Conservation (phyloP, 92 coral and sea anemone genomes). For the Pocillopora grandis region DNA sequence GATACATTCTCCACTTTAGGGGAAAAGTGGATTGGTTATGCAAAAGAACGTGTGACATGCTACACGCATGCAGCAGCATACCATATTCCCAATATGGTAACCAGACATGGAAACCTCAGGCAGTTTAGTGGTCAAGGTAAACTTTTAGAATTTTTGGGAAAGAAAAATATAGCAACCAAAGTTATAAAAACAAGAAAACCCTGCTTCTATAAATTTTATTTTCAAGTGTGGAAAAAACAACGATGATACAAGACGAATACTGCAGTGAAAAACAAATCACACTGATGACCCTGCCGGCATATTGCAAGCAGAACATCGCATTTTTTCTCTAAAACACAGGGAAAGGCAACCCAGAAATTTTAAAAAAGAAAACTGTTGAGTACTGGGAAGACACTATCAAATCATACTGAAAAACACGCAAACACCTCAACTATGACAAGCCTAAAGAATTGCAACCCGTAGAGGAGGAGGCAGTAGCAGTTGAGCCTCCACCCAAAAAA, state of each 20-base stretch:
- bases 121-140: no score
- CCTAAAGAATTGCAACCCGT: slow-evolving; percentile 10
- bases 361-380: slow-evolving; percentile 7
- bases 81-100: no score
- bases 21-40: no score
- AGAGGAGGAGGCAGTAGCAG: not conserved
- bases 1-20: no score
- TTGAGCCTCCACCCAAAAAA: slow-evolving; percentile 23
- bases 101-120: no score
- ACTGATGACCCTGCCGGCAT: slow-evolving; percentile 47
- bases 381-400: slow-evolving; percentile 33
- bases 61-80: no score
- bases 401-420: slow-evolving; percentile 6
- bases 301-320: slow-evolving; percentile 28
- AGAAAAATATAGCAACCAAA: no score
- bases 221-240: slow-evolving; percentile 33
- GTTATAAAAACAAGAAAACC: no score
- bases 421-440: slow-evolving; percentile 32
- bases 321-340: slow-evolving; percentile 30
- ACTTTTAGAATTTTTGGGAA: no score
- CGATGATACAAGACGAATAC: slow-evolving; percentile 21
- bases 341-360: slow-evolving; percentile 24
- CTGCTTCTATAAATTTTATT: not conserved
- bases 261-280: slow-evolving; percentile 39
- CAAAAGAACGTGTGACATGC: no score